Evolutionary conservation across 1,140 invertebrate species (phyloP).

Genomic region (Rhopalosiphum padi): DNA sequence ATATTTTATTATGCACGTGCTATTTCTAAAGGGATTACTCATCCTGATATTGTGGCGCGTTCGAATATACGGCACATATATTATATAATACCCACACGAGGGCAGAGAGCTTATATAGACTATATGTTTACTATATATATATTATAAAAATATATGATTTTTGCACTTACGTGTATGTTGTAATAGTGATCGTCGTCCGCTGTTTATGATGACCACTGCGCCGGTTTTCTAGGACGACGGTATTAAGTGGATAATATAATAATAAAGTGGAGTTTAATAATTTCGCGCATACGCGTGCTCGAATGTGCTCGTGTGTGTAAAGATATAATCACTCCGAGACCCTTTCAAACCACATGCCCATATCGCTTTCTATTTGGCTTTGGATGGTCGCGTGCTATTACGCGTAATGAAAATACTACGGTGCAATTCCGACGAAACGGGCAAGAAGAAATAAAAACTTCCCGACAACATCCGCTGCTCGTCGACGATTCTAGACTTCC

Average conservation of each 20-base stretch:
- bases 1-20: background rate
- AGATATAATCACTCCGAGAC: background rate
- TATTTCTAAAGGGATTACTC: background rate
- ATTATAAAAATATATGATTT: background rate
- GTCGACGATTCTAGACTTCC: background rate
- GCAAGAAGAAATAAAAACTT: background rate
- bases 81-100: background rate
- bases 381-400: background rate
- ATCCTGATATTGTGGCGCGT: background rate
- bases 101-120: background rate
- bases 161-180: background rate
- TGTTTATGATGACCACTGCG: background rate
- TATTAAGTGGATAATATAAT: background rate
- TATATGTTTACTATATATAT: background rate
- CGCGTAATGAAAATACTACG: constrained; percentile 1
- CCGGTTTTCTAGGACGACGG: background rate
- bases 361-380: background rate
- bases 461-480: background rate
- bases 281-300: background rate
- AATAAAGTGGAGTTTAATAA: background rate
- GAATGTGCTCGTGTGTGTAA: background rate
- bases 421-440: background rate
- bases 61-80: background rate
- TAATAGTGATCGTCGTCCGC: background rate
- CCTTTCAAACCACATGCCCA: background rate